Percentiles rank a stretch among this genome's conserved stretches.
Evolutionary conservation across 2,797 vertebrate species (phyloP).

Genomic region (Cossypha caffra): DNA sequence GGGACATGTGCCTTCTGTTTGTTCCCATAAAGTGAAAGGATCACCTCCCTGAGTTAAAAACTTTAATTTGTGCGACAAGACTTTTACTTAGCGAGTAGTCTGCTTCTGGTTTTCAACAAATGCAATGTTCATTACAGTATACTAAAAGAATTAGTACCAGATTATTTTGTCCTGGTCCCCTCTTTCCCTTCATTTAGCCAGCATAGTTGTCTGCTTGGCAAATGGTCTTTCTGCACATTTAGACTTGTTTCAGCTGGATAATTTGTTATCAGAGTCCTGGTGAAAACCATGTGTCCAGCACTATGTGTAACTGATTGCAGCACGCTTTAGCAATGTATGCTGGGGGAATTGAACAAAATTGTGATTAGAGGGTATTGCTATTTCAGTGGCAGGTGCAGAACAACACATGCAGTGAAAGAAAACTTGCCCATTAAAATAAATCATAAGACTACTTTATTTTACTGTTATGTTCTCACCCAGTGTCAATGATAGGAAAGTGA

Average conservation of each 20-base stretch:
- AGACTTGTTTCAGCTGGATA: neutral
- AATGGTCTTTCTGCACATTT: neutral
- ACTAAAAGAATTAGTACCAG: neutral
- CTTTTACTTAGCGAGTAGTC: neutral
- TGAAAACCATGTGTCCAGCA: neutral
- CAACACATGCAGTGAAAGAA: neutral
- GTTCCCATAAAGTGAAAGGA: neutral
- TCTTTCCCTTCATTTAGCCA: neutral
- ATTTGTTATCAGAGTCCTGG: neutral
- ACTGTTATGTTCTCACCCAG: neutral
- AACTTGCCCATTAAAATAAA: neutral
- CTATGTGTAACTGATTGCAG: neutral
- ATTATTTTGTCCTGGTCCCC: neutral
- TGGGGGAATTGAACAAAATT: neutral
- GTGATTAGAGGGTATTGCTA: neutral
- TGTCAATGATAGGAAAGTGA: neutral
- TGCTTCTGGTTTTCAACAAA: neutral
- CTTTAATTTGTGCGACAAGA: neutral
- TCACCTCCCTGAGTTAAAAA: neutral
- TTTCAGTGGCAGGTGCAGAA: neutral
- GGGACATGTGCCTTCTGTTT: neutral
- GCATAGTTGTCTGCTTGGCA: neutral
- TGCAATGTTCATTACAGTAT: neutral
- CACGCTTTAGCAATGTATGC: neutral
- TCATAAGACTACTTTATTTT: neutral